Base-by-base conservation (phyloP, 2,888 invertebrate genomes). In the Lagria hirta region DNA sequence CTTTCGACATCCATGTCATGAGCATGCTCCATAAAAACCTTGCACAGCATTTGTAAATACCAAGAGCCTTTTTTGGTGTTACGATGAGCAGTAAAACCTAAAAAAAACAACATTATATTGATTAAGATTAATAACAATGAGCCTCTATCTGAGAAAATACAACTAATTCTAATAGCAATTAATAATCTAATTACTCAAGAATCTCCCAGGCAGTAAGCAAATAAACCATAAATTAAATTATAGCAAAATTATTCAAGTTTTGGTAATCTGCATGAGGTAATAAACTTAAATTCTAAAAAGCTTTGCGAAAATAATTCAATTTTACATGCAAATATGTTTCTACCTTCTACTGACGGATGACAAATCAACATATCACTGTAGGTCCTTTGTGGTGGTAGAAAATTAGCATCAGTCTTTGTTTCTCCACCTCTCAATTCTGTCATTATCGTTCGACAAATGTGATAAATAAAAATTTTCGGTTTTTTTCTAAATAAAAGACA, bases 391-490 rank as follows among this genome's bases (percentile, higher is more conserved):
- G 23, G 16, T 7, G 24, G 11, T 11, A 7, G 4, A n/a, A 24
- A 24, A 29, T 40, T 37, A 1, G 40, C 36, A 37, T 21, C 20
- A 15, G 40, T 46, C 17, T 26, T 18, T 4, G 30, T 26, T 2
- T 18, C 23, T 15, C 8, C 7, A 15, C 7, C 32, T 15, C 20
- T 27, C 5, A 16, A 23, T n/a, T 28, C n/a, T 27, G 11, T 18
- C 3, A 42, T 29, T 40, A 60, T 59, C 58, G 60, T 72, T 79
- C 83, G 77, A 69, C 86, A 86, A 41, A 79, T 77, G 62, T 86
- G 85, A 62, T 84, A 84, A 45, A 86, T 74, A 57, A 86, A 79
- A 36, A 86, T 77, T 71, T 86, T 86, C 8, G 86, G 86, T 58
- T 82, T 79, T 26, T 75, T 72, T 14, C 69, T 60, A 47, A 84